Conservation (phyloP, 1,140 invertebrate species). For the Steinernema khuongi region DNA sequence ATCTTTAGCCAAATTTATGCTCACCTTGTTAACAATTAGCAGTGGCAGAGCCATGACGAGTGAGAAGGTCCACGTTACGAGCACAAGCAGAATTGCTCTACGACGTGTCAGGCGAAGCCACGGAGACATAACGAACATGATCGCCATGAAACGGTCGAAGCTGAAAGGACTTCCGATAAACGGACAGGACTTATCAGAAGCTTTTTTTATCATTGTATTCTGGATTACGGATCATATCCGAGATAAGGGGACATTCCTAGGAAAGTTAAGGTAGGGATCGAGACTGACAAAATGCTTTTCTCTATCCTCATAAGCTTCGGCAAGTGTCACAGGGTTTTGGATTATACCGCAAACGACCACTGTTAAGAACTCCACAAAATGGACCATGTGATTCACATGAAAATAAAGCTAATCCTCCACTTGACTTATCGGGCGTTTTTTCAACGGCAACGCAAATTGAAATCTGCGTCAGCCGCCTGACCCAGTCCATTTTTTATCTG, state of each 20-base stretch:
- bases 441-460: neutral
- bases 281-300: too few relatives aligned
- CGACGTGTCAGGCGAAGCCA: conserved; percentile 42
- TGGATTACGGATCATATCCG: too few relatives aligned
- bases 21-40: conserved; percentile 46
- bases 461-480: neutral
- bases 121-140: conserved; percentile 53
- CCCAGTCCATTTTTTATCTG: neutral
- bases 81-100: conserved; percentile 47
- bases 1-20: neutral
- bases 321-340: too few relatives aligned
- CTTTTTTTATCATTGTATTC: too few relatives aligned
- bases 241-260: too few relatives aligned
- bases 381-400: too few relatives aligned
- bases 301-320: too few relatives aligned
- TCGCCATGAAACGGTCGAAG: conserved; percentile 51
- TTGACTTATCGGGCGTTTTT: neutral
- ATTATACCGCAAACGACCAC: too few relatives aligned
- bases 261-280: too few relatives aligned
- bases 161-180: conserved; percentile 29
- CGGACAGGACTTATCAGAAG: too few relatives aligned
- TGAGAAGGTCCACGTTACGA: conserved; percentile 53
- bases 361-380: too few relatives aligned
- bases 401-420: neutral
- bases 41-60: conserved; percentile 55